A percentile compares a stretch with the other conserved stretches of the same genome.
Evolutionary conservation across 2,113 vertebrate species (phyloP).

Genomic region (human): DNA sequence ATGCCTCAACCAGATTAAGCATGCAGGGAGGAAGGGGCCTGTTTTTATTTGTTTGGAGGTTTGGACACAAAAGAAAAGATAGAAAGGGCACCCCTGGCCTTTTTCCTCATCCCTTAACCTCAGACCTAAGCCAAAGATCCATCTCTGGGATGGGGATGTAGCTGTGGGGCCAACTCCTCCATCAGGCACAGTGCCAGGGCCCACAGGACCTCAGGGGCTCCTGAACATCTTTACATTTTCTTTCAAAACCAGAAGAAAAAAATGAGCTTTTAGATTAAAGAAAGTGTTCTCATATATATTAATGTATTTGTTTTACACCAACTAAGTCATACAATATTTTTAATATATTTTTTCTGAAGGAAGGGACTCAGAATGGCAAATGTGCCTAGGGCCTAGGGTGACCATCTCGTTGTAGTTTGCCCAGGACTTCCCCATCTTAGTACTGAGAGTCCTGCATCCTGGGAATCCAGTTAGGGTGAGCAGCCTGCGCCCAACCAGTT

Average conservation of each 20-base stretch:
- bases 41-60: background rate
- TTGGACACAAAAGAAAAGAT: background rate
- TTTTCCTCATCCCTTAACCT: background rate
- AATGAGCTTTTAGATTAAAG: background rate
- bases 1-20: background rate
- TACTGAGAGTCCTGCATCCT: background rate
- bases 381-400: background rate
- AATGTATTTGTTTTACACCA: background rate
- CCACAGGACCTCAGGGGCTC: no score
- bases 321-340: background rate
- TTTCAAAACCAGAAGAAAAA: background rate
- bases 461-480: background rate
- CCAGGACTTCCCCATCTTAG: background rate
- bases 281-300: background rate
- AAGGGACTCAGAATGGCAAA: background rate
- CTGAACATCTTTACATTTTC: background rate
- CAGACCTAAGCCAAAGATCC: background rate
- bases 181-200: fast-evolving
- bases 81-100: fast-evolving
- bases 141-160: fast-evolving
- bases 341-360: background rate
- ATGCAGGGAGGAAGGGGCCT: background rate
- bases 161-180: fast-evolving
- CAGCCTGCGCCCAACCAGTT: no score
- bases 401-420: no score